Conservation (phyloP, 23 tunicate genomes). For the Pegea sp. region DNA sequence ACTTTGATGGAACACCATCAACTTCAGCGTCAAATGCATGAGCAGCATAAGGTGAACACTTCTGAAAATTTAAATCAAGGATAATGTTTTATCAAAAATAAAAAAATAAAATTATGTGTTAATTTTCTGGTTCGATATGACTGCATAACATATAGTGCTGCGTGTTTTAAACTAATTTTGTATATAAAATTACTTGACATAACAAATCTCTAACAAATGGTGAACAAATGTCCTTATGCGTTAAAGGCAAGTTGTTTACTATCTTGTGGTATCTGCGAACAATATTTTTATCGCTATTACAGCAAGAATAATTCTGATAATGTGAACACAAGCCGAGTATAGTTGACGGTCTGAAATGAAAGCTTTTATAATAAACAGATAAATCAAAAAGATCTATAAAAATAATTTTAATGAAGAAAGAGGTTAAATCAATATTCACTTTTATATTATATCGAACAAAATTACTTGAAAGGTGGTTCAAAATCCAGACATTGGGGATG, state of each 20-base stretch:
- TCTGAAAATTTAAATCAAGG: conserved; percentile 8
- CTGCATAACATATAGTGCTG: not conserved
- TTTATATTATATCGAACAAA: not conserved
- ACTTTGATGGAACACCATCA: conserved; percentile 4
- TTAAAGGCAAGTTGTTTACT: not conserved
- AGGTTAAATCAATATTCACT: not conserved
- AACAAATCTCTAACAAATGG: conserved; percentile 10
- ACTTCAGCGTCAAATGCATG: conserved; percentile 55
- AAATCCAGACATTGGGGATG: conserved; percentile 85
- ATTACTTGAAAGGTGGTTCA: conserved; percentile 55
- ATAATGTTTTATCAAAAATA: not conserved
- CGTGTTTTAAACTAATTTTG: not conserved
- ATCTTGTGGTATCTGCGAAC: not conserved
- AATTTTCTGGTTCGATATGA: no score
- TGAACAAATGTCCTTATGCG: conserved; percentile 1
- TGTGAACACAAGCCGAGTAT: conserved; percentile 12
- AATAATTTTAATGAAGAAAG: no score
- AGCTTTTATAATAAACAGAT: not conserved
- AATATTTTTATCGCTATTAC: conserved; percentile 15
- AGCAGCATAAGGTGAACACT: conserved; percentile 82
- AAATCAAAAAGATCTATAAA: not conserved
- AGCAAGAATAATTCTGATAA: conserved; percentile 45
- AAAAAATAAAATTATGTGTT: not conserved
- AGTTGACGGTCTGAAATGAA: conserved; percentile 7
- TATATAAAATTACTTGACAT: conserved; percentile 30